Evolutionary conservation across 2,113 vertebrate species (phyloP).

Genomic region (Sisor rabdophorus): DNA sequence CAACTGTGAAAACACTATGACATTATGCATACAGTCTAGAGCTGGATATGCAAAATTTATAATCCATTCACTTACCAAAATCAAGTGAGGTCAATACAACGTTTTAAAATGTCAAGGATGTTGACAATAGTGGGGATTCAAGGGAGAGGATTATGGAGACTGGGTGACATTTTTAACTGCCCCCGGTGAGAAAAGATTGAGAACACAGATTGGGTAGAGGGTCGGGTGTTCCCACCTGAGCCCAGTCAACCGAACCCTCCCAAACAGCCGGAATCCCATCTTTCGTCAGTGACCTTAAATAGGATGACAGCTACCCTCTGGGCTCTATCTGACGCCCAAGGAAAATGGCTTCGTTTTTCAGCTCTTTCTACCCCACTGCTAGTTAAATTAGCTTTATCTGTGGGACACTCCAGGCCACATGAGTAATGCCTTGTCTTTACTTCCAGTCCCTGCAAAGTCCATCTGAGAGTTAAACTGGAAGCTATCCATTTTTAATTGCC

Average conservation of each 20-base stretch:
- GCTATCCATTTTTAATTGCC: conserved; percentile 73
- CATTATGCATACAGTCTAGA: background rate
- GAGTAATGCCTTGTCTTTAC: conserved; percentile 66
- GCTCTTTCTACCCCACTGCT: conserved; percentile 70
- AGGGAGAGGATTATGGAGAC: conserved; percentile 13
- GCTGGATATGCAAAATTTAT: background rate
- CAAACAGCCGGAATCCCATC: conserved; percentile 71
- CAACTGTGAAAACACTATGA: background rate
- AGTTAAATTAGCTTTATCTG: conserved; percentile 73
- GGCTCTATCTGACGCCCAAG: conserved; percentile 68
- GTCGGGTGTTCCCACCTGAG: conserved; percentile 58
- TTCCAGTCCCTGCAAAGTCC: conserved; percentile 62
- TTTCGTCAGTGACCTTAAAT: conserved; percentile 75
- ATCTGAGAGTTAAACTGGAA: conserved; percentile 60
- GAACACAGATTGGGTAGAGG: conserved; percentile 56
- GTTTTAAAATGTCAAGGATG: conserved; percentile 29
- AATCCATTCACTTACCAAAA: conserved; percentile 7
- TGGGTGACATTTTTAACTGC: conserved; percentile 13
- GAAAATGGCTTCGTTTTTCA: conserved; percentile 65
- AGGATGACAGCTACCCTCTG: conserved; percentile 71
- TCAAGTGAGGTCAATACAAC: conserved; percentile 5
- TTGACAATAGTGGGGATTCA: conserved; percentile 9
- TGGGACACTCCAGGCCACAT: conserved; percentile 65
- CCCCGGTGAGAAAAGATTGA: conserved; percentile 60
- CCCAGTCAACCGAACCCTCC: conserved; percentile 67